Conservation (phyloP, 2,797 vertebrate genomes). For the Eulemur albifrons region DNA sequence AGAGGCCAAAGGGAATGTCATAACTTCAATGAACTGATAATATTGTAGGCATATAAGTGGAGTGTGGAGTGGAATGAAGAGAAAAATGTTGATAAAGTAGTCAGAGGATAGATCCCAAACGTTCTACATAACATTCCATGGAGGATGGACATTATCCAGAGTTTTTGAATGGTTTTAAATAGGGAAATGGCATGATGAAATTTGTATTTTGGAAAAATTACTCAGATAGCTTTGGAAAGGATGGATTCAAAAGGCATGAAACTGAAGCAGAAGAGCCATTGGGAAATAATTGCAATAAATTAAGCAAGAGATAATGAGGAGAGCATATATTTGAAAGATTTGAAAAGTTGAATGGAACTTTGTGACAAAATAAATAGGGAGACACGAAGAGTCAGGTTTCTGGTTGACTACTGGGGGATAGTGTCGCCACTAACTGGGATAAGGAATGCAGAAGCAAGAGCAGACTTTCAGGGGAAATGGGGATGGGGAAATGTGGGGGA, state of each 20-base stretch:
- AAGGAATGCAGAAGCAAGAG: not conserved
- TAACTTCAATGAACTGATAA: not conserved
- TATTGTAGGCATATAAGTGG: not conserved
- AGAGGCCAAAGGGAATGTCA: not conserved
- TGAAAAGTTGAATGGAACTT: not conserved
- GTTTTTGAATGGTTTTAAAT: slow-evolving; percentile 20
- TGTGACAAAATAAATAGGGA: not conserved
- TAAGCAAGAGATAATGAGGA: not conserved
- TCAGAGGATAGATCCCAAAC: not conserved
- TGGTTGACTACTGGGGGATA: not conserved
- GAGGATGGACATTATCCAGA: not conserved
- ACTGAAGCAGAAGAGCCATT: not conserved
- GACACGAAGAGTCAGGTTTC: not conserved
- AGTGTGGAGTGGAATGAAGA: not conserved
- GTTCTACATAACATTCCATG: not conserved
- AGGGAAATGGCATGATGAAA: not conserved
- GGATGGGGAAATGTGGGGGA: not conserved
- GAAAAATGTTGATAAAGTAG: not conserved
- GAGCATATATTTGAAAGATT: not conserved
- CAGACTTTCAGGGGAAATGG: not conserved
- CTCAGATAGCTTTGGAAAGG: not conserved
- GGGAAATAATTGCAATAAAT: not conserved
- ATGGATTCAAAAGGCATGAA: not conserved
- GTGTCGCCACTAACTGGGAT: not conserved
- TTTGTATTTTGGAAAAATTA: slow-evolving; percentile 35